These are phyloP conservation scores for Halocynthia aurantium DNA, from an alignment of 23 tunicate species.

Conservation along the genomic window DNA sequence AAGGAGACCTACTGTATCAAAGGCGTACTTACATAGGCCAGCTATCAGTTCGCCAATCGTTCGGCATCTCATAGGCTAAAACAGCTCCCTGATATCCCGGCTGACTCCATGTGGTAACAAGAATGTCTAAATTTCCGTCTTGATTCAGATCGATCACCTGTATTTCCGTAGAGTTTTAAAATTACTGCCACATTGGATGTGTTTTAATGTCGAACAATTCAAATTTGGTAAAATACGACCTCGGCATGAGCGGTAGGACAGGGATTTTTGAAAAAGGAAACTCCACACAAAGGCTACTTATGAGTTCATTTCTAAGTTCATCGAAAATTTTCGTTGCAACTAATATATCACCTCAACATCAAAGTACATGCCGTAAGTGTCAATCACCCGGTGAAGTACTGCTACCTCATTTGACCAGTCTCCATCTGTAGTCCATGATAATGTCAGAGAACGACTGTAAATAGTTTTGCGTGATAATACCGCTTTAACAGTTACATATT, in stretches of 20 bases:
- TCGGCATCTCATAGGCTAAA: conserved; percentile 82
- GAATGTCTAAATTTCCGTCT: conserved; percentile 72
- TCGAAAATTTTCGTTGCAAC: too few relatives aligned
- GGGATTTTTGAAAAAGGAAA: too few relatives aligned
- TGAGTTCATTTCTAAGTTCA: too few relatives aligned
- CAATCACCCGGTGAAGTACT: conserved; percentile 46
- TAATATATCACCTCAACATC: conserved; percentile 47
- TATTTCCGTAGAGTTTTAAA: too few relatives aligned
- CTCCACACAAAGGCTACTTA: too few relatives aligned
- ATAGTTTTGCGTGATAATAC: neutral
- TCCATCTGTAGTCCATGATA: conserved; percentile 60
- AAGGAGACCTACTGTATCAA: neutral
- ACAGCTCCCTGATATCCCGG: conserved; percentile 69
- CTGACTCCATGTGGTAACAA: conserved; percentile 93
- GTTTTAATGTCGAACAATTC: too few relatives aligned
- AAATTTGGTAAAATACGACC: too few relatives aligned
- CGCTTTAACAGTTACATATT: too few relatives aligned
- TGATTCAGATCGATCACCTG: conserved; percentile 79
- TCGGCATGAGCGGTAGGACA: too few relatives aligned
- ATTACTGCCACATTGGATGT: too few relatives aligned
- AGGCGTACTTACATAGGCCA: conserved; percentile 49
- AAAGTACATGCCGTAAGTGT: conserved; percentile 75
- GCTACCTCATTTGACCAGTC: conserved; percentile 57
- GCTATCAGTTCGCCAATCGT: conserved; percentile 64
- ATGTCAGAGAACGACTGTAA: conserved; percentile 13